phyloP scores from a whole-genome alignment of 2,113 vertebrate species.

The Chauna torquata region DNA sequence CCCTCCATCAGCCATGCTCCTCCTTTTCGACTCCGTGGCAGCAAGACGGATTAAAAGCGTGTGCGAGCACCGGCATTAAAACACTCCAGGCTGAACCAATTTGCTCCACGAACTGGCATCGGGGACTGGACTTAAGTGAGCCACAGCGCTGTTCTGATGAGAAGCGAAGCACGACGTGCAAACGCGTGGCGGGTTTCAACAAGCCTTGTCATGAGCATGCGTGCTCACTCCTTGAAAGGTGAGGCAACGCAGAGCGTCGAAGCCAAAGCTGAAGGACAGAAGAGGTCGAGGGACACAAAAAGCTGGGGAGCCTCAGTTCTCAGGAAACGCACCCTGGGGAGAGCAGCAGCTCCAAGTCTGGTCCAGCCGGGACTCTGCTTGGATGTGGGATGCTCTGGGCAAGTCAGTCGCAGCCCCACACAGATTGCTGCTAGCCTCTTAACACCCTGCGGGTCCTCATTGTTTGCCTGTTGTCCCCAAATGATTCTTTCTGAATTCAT shows the following conservation, averaged over 20 bases:
- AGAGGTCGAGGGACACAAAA: not conserved
- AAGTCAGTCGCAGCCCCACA: not conserved
- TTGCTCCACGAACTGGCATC: fast-evolving
- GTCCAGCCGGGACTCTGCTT: fast-evolving
- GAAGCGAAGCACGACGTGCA: fast-evolving
- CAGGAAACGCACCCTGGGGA: not conserved
- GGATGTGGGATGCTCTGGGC: fast-evolving
- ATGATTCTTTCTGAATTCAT: not conserved
- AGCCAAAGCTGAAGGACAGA: not conserved
- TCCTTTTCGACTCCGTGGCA: fast-evolving
- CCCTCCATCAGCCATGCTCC: not conserved
- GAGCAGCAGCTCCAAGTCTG: not conserved
- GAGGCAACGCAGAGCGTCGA: fast-evolving
- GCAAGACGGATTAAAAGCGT: fast-evolving
- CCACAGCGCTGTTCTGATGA: not conserved
- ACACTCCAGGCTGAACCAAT: not conserved
- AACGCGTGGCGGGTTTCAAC: fast-evolving
- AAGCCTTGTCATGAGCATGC: not conserved
- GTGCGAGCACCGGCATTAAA: fast-evolving
- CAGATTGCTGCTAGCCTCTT: not conserved
- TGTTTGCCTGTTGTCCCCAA: not conserved
- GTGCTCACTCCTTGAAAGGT: not conserved
- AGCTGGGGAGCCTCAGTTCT: not conserved
- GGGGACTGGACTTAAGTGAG: not conserved
- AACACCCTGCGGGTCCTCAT: not conserved